Conservation (phyloP, 2,113 vertebrate genomes). For the Cygnus buccinator region DNA sequence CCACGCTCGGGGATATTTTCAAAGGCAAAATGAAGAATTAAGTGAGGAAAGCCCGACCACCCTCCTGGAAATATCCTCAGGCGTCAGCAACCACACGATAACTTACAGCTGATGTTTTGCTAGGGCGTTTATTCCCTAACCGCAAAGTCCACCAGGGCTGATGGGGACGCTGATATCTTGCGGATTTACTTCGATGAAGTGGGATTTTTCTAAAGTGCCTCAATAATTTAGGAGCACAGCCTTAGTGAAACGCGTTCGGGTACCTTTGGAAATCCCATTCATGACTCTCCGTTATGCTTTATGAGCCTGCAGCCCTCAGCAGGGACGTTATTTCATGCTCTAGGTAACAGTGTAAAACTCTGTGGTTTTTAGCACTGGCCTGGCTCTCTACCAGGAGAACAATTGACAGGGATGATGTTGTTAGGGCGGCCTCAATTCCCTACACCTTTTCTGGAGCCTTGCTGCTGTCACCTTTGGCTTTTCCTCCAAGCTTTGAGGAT, state of each 20-base stretch:
- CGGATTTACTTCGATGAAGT: background rate
- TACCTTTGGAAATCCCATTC: background rate
- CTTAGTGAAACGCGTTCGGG: background rate
- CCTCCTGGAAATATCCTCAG: background rate
- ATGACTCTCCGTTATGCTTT: background rate
- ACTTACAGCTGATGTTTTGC: background rate
- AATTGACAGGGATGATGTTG: background rate
- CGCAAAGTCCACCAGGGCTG: accelerated
- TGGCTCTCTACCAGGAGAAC: background rate
- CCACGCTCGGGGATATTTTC: background rate
- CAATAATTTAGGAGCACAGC: background rate
- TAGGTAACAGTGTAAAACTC: background rate
- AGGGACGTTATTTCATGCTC: background rate
- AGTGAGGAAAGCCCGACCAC: background rate
- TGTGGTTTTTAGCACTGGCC: background rate
- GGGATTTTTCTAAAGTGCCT: background rate
- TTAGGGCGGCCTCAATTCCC: background rate
- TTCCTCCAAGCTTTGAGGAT: background rate
- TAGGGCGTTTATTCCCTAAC: background rate
- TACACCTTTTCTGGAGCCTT: background rate
- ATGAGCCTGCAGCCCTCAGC: background rate
- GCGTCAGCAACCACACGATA: background rate
- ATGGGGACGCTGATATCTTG: background rate
- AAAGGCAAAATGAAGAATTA: background rate
- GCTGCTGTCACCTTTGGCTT: background rate